Base-by-base conservation (phyloP, 2,113 vertebrate genomes). In the Mesoclemmys tuberculata region DNA sequence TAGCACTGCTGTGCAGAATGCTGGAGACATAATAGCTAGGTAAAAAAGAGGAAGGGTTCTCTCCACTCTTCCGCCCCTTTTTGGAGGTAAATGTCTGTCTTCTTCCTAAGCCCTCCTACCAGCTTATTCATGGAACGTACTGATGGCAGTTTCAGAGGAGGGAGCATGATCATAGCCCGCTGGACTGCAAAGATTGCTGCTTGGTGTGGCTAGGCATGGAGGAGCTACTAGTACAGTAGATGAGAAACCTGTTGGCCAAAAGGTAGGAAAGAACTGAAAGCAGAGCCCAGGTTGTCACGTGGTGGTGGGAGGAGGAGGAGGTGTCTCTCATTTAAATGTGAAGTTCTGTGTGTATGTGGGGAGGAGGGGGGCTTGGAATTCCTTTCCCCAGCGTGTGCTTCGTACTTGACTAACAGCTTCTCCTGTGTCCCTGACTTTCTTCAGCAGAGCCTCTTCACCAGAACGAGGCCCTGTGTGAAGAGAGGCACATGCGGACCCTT, bases 221-320 rank as follows among this genome's bases (percentile, higher is more conserved):
- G 75, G 11, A 48, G 93, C 88, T 87, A 94, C 94, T 91, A 92
- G 94, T 95, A 93, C 92, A 96, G 96, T 95, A 97, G 97, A 95
- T 96, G 96, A 96, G 94, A 95, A 94, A 96, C 96, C 92, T 93
- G 83, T 97, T 97, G 96, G 97, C 97, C 96, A 96, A 97, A 97
- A 97, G 96, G 96, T 96, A 97, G 97, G 96, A 97, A 97, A 97
- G 96, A 96, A 93, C 95, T 95, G 96, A 97, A 96, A 96, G 96
- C 95, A 96, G 95, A 97, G 96, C 94, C 92, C 97, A 94, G 96
- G 96, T 95, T 94, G 94, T 97, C 95, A 96, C 96, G 93, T 68
- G 31, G 61, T 3, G 31, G 14, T 64, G 35, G 61, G 61, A 11
- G 31, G 61, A n/a, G 93, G 81, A 46, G 90, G 96, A 52, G 14